phyloP scores from a whole-genome alignment of 2,113 vertebrate species.

The Cyphomyrus plagiostoma region DNA sequence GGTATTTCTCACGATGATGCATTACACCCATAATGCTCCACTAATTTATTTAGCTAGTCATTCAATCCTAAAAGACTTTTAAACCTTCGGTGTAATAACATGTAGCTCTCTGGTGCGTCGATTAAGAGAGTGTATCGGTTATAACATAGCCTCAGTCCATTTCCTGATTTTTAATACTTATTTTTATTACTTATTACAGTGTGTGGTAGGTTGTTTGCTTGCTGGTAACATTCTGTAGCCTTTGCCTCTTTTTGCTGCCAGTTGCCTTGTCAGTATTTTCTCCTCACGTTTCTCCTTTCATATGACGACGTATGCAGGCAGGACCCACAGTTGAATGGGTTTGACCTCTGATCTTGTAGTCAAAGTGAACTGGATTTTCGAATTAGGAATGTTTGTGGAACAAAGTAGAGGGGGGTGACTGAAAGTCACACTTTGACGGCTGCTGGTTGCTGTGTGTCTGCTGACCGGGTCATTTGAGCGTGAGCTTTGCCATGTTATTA shows the following conservation, averaged over 20 bases:
- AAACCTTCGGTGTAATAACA: not conserved
- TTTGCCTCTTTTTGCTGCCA: not conserved
- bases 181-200: not conserved
- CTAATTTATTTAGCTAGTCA: conserved; percentile 11
- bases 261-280: not conserved
- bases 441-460: conserved; percentile 45
- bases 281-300: not conserved
- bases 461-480: not conserved
- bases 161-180: not conserved
- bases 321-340: conserved; percentile 36
- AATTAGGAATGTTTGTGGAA: conserved; percentile 44
- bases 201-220: not conserved
- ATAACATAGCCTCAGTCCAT: not conserved
- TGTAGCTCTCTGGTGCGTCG: not conserved
- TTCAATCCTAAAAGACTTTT: conserved; percentile 9
- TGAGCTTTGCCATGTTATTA: not conserved
- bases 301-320: not conserved
- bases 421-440: conserved; percentile 55
- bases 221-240: not conserved
- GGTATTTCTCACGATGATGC: not conserved
- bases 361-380: conserved; percentile 34
- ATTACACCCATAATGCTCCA: not conserved
- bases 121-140: not conserved
- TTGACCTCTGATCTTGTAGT: conserved; percentile 53
- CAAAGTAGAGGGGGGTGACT: conserved; percentile 43